Conservation (phyloP, 2,113 vertebrate species). For the Eulacestoma nigropectus region DNA sequence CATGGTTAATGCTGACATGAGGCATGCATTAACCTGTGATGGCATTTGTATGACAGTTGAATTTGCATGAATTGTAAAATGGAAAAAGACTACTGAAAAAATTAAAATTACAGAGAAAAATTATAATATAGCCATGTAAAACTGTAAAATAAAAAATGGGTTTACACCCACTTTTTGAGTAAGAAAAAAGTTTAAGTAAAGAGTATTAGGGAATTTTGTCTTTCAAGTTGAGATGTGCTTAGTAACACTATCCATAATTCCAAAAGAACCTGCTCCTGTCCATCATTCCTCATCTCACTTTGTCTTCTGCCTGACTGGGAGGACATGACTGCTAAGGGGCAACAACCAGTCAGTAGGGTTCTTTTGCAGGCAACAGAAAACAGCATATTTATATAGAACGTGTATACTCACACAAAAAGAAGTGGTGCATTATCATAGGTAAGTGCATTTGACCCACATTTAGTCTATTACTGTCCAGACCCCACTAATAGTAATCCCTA, state of each 20-base stretch:
- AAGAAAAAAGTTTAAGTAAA: neutral
- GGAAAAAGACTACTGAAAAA: neutral
- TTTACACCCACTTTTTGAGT: neutral
- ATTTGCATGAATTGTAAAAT: neutral
- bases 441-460: neutral
- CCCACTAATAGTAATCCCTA: neutral
- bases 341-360: neutral
- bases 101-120: neutral
- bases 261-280: neutral
- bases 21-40: neutral
- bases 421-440: neutral
- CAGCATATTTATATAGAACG: neutral
- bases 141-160: neutral
- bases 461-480: neutral
- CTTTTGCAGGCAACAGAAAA: neutral
- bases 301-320: neutral
- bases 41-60: neutral
- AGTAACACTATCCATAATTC: neutral
- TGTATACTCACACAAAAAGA: fast-evolving
- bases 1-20: neutral
- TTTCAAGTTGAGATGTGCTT: neutral
- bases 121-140: neutral
- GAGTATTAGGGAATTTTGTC: neutral
- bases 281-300: neutral
- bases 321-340: neutral